phyloP scores from a whole-genome alignment of 1,140 invertebrate genomes.

The Procambarus virginalis region DNA sequence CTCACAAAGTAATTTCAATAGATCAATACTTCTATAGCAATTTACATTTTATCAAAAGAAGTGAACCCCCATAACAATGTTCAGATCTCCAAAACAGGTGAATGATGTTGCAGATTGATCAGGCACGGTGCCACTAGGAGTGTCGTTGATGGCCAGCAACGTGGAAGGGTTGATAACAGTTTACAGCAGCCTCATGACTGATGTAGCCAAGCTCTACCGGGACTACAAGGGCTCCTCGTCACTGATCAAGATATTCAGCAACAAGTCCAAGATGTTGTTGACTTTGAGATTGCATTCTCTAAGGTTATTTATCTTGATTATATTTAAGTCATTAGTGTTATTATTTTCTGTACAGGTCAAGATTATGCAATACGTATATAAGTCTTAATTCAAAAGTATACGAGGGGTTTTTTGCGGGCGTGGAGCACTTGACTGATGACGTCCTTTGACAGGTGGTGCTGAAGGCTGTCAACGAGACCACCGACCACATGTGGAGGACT shows the following conservation, averaged over 20 bases:
- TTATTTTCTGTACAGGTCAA: too few relatives aligned
- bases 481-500: conserved; percentile 22
- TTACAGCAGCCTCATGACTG: conserved; percentile 86
- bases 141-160: neutral
- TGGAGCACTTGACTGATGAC: neutral
- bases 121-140: conserved; percentile 34
- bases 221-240: conserved; percentile 79
- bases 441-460: conserved; percentile 25
- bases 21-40: neutral
- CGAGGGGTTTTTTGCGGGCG: too few relatives aligned
- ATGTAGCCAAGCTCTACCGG: conserved; percentile 83
- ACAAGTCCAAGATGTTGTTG: conserved; percentile 82
- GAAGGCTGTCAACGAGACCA: conserved; percentile 22
- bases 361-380: too few relatives aligned
- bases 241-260: conserved; percentile 70
- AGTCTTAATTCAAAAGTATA: too few relatives aligned
- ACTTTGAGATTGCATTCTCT: conserved; percentile 80
- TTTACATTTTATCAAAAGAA: neutral
- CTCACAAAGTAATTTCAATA: neutral
- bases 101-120: conserved; percentile 5
- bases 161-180: conserved; percentile 78
- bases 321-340: too few relatives aligned
- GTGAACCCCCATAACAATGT: too few relatives aligned
- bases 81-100: too few relatives aligned
- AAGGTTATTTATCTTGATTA: conserved; percentile 9